Evolutionary conservation across 2,797 vertebrate genomes (phyloP).

Genomic region (Zalophus californianus): DNA sequence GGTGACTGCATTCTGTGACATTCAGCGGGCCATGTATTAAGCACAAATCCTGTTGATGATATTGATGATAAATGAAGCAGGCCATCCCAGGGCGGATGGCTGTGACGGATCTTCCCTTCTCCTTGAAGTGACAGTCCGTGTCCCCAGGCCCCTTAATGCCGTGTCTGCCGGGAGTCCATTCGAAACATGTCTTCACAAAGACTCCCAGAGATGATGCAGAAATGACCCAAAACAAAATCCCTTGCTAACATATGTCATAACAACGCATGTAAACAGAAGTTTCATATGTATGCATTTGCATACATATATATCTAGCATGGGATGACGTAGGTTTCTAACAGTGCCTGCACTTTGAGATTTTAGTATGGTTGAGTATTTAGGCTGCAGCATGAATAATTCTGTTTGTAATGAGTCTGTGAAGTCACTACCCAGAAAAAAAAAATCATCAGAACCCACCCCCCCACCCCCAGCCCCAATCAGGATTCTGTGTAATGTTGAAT

Average conservation of each 20-base stretch:
- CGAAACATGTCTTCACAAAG: conserved; percentile 56
- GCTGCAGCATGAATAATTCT: conserved; percentile 59
- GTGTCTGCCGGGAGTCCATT: neutral
- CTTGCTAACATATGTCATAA: conserved; percentile 40
- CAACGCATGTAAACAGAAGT: conserved; percentile 63
- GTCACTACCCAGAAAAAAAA: conserved; percentile 13
- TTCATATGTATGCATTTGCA: conserved; percentile 42
- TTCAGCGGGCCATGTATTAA: neutral
- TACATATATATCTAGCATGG: conserved; percentile 70
- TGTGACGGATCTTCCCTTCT: neutral
- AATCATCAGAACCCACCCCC: neutral
- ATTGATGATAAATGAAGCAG: neutral
- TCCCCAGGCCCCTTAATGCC: neutral
- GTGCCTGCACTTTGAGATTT: conserved; percentile 14
- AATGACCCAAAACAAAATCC: neutral
- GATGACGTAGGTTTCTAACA: conserved; percentile 61
- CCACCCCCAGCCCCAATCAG: neutral
- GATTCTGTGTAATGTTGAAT: conserved; percentile 33
- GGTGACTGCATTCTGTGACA: neutral
- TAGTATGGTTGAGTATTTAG: conserved; percentile 1
- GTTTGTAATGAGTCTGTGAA: neutral
- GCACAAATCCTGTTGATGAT: neutral
- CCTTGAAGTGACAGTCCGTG: neutral
- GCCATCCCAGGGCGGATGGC: neutral
- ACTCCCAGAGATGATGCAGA: neutral